Conservation (phyloP, 2,113 vertebrate genomes). For the Oxyruncus cristatus region DNA sequence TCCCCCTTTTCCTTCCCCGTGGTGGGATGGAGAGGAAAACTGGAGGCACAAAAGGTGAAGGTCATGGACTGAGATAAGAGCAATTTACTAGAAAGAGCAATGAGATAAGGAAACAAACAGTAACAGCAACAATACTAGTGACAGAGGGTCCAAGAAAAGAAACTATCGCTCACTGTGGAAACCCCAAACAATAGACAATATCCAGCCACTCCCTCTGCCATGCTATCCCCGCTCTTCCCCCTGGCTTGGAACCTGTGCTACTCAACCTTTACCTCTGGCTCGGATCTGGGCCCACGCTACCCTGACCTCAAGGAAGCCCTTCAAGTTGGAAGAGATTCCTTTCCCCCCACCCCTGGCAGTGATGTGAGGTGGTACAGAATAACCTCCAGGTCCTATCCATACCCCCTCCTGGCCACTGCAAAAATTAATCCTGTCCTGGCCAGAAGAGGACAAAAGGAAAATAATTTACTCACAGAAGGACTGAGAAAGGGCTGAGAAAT, state of each 20-base stretch:
- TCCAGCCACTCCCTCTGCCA: background rate
- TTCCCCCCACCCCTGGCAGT: background rate
- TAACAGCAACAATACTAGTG: background rate
- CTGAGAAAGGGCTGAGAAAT: background rate
- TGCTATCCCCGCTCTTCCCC: background rate
- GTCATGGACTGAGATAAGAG: background rate
- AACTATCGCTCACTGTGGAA: background rate
- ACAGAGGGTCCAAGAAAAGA: background rate
- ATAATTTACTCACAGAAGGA: background rate
- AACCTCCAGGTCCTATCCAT: no score
- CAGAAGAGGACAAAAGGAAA: background rate
- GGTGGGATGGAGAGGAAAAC: background rate
- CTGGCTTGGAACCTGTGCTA: accelerated
- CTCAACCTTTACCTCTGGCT: no score
- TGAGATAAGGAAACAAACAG: background rate
- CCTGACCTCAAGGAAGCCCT: background rate
- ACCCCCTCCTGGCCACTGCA: no score
- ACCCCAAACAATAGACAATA: accelerated
- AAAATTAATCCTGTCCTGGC: no score
- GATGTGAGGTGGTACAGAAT: no score
- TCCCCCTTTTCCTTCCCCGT: background rate
- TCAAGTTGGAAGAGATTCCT: no score
- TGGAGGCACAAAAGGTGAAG: background rate
- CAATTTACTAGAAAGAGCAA: background rate
- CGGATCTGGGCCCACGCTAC: accelerated